These are phyloP conservation scores for Drosophila melanosoma DNA, from an alignment of 2,888 invertebrate species.

Conservation along the genomic window DNA sequence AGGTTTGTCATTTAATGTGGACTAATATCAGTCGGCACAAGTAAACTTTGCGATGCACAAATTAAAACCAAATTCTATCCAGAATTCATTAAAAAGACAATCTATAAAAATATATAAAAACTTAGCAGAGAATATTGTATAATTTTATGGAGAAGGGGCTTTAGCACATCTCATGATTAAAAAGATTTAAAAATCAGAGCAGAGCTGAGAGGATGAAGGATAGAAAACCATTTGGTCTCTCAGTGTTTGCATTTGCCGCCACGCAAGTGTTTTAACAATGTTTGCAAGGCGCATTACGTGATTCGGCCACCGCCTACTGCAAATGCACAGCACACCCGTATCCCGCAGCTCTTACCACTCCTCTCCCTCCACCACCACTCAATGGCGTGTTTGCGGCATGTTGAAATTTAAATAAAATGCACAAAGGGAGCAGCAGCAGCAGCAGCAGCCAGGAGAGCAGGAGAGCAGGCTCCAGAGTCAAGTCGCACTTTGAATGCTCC, in stretches of 20 bases:
- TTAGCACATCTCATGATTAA: not conserved
- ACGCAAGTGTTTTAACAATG: conserved; percentile 78
- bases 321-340: conserved; percentile 5
- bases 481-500: conserved; percentile 14
- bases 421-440: conserved; percentile 5
- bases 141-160: not conserved
- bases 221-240: conserved; percentile 13
- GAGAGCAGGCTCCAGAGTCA: not conserved
- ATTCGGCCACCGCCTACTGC: conserved; percentile 66
- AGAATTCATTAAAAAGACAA: not conserved
- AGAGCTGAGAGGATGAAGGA: conserved; percentile 2
- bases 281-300: conserved; percentile 80
- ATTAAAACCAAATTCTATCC: too few relatives aligned
- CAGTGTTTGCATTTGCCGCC: conserved; percentile 35
- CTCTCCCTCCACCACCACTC: not conserved
- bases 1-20: too few relatives aligned
- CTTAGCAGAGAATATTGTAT: not conserved
- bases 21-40: too few relatives aligned
- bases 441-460: not conserved
- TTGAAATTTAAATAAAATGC: conserved; percentile 76
- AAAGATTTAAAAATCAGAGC: not conserved
- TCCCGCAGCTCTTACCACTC: not conserved
- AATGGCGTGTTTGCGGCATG: conserved; percentile 70
- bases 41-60: too few relatives aligned
- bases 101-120: not conserved